Percentiles rank a stretch among this genome's conserved stretches.
Evolutionary conservation across 2,113 vertebrate genomes (phyloP).

Genomic region (Lethenteron camtschaticum): DNA sequence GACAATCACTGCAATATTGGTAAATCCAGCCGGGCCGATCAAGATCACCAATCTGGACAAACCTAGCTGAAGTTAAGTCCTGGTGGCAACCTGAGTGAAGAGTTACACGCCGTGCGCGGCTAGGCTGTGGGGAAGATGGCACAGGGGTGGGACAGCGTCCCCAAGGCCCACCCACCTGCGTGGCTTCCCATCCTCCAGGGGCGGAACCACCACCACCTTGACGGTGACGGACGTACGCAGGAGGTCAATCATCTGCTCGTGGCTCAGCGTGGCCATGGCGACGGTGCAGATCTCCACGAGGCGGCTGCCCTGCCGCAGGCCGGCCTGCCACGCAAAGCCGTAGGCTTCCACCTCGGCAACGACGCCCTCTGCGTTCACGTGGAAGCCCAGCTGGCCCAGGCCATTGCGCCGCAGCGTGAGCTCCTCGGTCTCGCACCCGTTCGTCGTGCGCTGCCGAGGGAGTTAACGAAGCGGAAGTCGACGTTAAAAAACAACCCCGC

Average conservation of each 20-base stretch:
- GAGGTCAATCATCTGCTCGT: conserved; percentile 86
- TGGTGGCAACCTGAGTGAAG: no score
- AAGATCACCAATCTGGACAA: no score
- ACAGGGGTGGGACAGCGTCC: no score
- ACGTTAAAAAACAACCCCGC: background rate
- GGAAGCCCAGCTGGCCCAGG: conserved; percentile 73
- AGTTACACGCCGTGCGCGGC: no score
- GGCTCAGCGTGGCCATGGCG: conserved; percentile 54
- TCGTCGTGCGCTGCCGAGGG: conserved; percentile 34
- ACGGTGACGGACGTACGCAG: conserved; percentile 67
- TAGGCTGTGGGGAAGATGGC: no score
- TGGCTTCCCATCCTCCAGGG: conserved; percentile 52
- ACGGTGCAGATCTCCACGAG: conserved; percentile 86
- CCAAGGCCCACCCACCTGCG: conserved; percentile 30
- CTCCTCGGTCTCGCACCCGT: conserved; percentile 61
- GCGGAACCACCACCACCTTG: conserved; percentile 71
- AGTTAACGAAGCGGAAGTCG: background rate
- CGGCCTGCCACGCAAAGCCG: conserved; percentile 81
- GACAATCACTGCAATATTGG: no score
- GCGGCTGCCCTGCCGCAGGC: conserved; percentile 63
- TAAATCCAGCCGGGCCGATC: no score
- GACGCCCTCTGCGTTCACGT: conserved; percentile 63
- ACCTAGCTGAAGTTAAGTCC: no score
- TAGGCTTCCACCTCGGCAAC: conserved; percentile 88
- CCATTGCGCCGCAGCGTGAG: conserved; percentile 73